Percentiles rank a stretch among this genome's conserved stretches.
phyloP scores from a whole-genome alignment of 2,113 vertebrate genomes.

The Rhinopomastus cyanomelas region DNA sequence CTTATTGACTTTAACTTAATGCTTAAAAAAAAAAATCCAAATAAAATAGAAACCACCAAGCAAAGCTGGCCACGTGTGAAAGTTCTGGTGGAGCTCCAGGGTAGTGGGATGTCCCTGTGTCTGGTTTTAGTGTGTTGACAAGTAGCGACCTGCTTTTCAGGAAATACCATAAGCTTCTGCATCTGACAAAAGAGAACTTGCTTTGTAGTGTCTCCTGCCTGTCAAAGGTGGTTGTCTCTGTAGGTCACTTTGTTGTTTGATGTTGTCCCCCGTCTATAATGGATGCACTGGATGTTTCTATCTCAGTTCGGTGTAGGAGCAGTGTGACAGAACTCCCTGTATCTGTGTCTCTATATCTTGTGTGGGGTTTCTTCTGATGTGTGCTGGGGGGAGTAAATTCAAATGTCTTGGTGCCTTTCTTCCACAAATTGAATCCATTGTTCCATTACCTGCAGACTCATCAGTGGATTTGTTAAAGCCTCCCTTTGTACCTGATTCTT shows the following conservation, averaged over 20 bases:
- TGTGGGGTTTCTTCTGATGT: no score
- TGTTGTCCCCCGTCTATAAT: neutral
- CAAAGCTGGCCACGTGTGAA: neutral
- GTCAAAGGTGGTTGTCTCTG: neutral
- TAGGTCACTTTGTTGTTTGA: neutral
- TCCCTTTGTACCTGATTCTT: no score
- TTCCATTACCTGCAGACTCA: no score
- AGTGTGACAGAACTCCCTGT: no score
- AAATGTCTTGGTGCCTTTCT: no score
- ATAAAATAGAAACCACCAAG: neutral
- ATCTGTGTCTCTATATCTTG: no score
- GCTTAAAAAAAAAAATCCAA: neutral
- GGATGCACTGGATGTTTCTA: no score
- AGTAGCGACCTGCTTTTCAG: neutral
- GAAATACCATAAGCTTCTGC: neutral
- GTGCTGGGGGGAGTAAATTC: no score
- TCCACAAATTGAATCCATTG: no score
- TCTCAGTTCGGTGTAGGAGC: no score
- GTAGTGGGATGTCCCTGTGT: neutral
- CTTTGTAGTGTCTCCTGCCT: neutral
- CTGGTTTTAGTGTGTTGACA: neutral
- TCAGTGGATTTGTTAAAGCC: no score
- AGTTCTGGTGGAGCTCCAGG: rapidly evolving
- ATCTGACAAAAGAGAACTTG: neutral
- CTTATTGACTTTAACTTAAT: neutral